phyloP scores from a whole-genome alignment of 2,888 invertebrate species.

The Ganaspis brasiliensis region DNA sequence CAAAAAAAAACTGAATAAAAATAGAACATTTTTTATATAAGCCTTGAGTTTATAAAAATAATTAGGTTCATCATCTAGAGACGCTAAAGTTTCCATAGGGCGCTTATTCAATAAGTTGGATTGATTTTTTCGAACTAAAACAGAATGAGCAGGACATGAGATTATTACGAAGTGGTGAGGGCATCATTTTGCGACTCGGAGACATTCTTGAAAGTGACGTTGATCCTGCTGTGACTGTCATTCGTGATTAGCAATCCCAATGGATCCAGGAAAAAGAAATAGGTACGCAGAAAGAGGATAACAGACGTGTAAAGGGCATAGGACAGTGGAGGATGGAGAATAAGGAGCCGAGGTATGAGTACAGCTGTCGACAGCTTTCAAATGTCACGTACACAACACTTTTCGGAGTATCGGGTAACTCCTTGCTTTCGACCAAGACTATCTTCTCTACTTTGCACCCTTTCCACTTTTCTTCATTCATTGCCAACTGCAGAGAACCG shows the following conservation, averaged over 20 bases:
- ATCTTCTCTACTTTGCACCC: slow-evolving; percentile 58
- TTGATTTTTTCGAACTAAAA: slow-evolving; percentile 17
- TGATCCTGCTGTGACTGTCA: slow-evolving; percentile 77
- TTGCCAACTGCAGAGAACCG: slow-evolving; percentile 52
- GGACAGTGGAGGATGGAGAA: slow-evolving; percentile 30
- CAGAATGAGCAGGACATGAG: background rate
- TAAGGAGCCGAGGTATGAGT: slow-evolving; percentile 6
- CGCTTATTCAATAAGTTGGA: slow-evolving; percentile 8
- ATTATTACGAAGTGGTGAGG: slow-evolving; percentile 36
- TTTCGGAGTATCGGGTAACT: slow-evolving; percentile 57
- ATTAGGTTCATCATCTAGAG: background rate
- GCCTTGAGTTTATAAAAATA: background rate
- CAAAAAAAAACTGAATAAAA: too few species aligned
- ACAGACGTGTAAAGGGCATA: slow-evolving; percentile 28
- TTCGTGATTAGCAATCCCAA: slow-evolving; percentile 78
- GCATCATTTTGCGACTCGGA: slow-evolving; percentile 59
- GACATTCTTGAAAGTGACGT: slow-evolving; percentile 74
- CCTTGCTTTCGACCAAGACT: slow-evolving; percentile 63
- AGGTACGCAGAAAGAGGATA: slow-evolving; percentile 51
- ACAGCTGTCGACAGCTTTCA: slow-evolving; percentile 27
- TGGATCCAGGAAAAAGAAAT: slow-evolving; percentile 69
- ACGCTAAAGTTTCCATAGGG: background rate
- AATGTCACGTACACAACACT: slow-evolving; percentile 40
- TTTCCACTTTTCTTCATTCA: slow-evolving; percentile 64
- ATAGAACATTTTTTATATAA: too few species aligned